Evolutionary conservation across 30 jellyfish, hydroid and myxozoan genomes (phyloP).

Genomic region (Cassiopea xamachana): DNA sequence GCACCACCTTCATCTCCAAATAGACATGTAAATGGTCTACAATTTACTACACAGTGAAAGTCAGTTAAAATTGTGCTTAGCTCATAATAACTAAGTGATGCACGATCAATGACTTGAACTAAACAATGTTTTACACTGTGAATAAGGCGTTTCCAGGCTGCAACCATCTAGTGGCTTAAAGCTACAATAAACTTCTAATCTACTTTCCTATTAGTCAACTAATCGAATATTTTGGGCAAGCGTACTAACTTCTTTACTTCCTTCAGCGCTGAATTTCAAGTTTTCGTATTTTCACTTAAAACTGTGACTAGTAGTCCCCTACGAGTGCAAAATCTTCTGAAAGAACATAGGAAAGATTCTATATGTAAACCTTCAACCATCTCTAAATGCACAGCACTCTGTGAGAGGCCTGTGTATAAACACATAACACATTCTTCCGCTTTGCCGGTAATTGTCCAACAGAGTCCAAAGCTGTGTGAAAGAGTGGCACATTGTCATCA

Average conservation of each 20-base stretch:
- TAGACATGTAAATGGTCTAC: no score
- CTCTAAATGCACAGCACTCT: constrained; percentile 58
- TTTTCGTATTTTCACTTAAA: constrained; percentile 56
- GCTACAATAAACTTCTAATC: constrained; percentile 20
- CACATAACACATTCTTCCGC: constrained; percentile 3
- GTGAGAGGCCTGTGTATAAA: constrained; percentile 38
- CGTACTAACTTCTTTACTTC: not conserved
- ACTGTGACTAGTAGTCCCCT: constrained; percentile 54
- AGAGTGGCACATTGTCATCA: constrained; percentile 69
- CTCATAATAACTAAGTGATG: no score
- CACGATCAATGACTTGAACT: constrained; percentile 17
- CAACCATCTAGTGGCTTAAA: constrained; percentile 26
- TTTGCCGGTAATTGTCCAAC: constrained; percentile 35
- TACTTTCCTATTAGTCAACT: not conserved
- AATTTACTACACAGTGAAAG: no score
- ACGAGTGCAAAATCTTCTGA: constrained; percentile 44
- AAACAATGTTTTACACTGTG: constrained; percentile 35
- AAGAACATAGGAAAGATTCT: constrained; percentile 50
- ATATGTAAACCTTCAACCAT: constrained; percentile 41
- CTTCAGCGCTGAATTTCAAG: constrained; percentile 24
- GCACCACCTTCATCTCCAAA: no score
- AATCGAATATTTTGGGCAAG: constrained; percentile 30
- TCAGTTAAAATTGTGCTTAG: no score
- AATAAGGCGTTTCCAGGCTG: constrained; percentile 45
- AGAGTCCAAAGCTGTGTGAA: constrained; percentile 29